Evolutionary conservation across 2,113 vertebrate species (phyloP).

Genomic region (Tautogolabrus adspersus): DNA sequence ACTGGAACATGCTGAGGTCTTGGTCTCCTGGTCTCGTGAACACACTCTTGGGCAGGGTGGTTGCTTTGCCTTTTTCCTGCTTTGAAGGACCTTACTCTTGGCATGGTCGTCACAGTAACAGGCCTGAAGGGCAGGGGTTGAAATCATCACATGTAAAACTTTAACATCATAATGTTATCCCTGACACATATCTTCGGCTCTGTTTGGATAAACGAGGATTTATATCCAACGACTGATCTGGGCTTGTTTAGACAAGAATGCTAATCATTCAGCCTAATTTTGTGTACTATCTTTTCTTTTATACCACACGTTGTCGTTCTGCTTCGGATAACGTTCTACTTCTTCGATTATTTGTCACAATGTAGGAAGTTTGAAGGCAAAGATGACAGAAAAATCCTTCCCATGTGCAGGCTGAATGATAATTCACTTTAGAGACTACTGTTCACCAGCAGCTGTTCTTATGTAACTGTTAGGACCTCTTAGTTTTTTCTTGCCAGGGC

Average conservation of each 20-base stretch:
- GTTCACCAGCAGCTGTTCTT: neutral
- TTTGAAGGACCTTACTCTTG: conserved; percentile 98
- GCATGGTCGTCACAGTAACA: conserved; percentile 97
- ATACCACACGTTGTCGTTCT: neutral
- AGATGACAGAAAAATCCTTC: neutral
- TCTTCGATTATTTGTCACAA: neutral
- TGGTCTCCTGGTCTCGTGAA: conserved; percentile 98
- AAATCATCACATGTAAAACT: neutral
- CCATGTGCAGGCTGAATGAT: neutral
- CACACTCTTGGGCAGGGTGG: conserved; percentile 98
- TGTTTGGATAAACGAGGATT: neutral
- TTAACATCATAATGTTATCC: neutral
- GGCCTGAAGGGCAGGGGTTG: conserved; percentile 80
- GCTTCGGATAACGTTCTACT: neutral
- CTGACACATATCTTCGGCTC: neutral
- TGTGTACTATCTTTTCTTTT: neutral
- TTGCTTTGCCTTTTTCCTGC: conserved; percentile 94
- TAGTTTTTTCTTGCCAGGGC: neutral
- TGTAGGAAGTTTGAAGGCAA: neutral
- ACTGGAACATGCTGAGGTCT: conserved; percentile 99
- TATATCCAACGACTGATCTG: neutral
- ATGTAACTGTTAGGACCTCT: neutral
- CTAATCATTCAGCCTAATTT: neutral
- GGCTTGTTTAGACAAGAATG: neutral
- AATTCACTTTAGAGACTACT: neutral